Percentiles rank a stretch among this genome's conserved stretches.
Evolutionary conservation across 1,140 invertebrate species (phyloP).

Genomic region (Drosophila mojavensis): DNA sequence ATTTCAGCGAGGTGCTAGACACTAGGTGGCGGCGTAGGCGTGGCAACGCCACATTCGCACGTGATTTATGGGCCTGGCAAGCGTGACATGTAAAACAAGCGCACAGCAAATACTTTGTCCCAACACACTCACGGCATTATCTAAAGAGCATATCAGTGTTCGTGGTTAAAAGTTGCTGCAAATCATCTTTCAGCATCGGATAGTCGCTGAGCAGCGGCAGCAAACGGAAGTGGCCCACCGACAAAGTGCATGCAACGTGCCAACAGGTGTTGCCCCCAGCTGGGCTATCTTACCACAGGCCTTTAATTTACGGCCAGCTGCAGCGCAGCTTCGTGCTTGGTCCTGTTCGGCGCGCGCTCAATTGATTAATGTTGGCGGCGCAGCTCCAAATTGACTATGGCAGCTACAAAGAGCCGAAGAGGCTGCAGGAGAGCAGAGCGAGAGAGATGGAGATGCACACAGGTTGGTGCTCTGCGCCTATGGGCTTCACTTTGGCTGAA

Average conservation of each 20-base stretch:
- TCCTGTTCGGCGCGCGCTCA: constrained; percentile 43
- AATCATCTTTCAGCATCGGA: constrained; percentile 50
- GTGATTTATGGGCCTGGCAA: constrained; percentile 62
- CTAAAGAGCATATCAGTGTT: constrained; percentile 79
- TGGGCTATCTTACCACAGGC: constrained; percentile 22
- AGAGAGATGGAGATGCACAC: no score
- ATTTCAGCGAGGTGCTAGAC: constrained; percentile 5
- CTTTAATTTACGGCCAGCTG: constrained; percentile 57
- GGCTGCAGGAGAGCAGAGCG: background rate
- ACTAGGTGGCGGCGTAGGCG: background rate
- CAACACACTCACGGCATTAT: constrained; percentile 41
- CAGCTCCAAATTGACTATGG: constrained; percentile 52
- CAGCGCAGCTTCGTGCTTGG: constrained; percentile 11
- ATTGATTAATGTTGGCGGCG: constrained; percentile 72
- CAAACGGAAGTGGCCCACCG: constrained; percentile 41
- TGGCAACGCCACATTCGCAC: constrained; percentile 41
- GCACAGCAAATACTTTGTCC: background rate
- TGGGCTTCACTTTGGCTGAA: constrained; percentile 8
- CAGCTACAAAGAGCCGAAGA: background rate
- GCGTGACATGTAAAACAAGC: constrained; percentile 31
- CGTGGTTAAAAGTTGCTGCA: constrained; percentile 44
- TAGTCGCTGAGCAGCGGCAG: background rate
- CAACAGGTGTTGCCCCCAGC: constrained; percentile 60
- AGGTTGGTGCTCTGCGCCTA: background rate
- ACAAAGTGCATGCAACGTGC: constrained; percentile 38